Evolutionary conservation across 1,140 invertebrate genomes (phyloP), one percentile per base, ranked within the genome.

Genomic region (Kradibia gibbosae): DNA sequence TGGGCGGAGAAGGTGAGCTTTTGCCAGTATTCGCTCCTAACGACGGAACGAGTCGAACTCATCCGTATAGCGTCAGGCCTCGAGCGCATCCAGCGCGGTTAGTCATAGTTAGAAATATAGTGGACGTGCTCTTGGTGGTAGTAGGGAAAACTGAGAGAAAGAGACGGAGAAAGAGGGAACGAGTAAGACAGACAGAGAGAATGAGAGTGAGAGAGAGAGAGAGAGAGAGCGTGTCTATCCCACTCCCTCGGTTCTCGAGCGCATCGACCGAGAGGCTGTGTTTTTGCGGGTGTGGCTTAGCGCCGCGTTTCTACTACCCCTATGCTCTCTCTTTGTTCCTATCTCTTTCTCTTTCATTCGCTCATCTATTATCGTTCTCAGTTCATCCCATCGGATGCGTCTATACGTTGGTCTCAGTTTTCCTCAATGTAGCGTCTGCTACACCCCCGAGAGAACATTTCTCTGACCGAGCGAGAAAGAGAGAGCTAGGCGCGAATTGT

Each of bases 211-310:
- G 67, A 20, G 50, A n/a, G 42, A 28, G 67, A n/a, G 48, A 60
- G 17, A 28, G 28, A 4, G 31, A 39, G 31, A 34, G 76, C 17
- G 48, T 31, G 22, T 55, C 65, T 57, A 65, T 79, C 65, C 45
- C 45, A 55, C 76, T 78, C 77, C 28, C 76, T 22, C 28, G 25
- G 71, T 78, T 77, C 79, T 78, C 78, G 67, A 73, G 80, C 80
- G 73, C 80, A 82, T 82, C 80, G 80, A 82, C 80, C 80, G 80
- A 83, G 86, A 88, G 88, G 88, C 88, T 75, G 71, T 89, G 89
- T 90, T 90, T 90, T 90, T 89, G 88, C 89, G 89, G 89, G 89
- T 90, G 89, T 90, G 89, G 89, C 89, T 89, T 89, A 90, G 87
- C 88, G 84, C 86, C 42, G 80, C 65, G 71, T 55, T 81, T 48